Evolutionary conservation across 2,113 vertebrate genomes (phyloP), one percentile per base, ranked within the genome.

Genomic region (Pseudopodoces humilis): DNA sequence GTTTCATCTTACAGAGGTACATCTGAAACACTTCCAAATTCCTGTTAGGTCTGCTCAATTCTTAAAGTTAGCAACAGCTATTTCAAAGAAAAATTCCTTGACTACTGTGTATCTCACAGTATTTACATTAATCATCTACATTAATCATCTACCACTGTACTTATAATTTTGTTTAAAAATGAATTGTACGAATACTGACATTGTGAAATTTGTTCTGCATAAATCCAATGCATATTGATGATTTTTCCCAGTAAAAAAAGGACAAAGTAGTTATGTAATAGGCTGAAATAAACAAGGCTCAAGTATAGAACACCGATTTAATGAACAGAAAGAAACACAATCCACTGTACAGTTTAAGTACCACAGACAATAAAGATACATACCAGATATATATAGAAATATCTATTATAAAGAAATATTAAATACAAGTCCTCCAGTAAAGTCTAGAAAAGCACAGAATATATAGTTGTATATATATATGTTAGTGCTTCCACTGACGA

Each of bases 231-330:
- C 22, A 86, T 69, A 86, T 53, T 75, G 71, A 56, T 62, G 49
- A 70, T 86, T 94, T 86, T 95, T 92, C 80, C 37, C 56, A 92
- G 7, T 50, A 88, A 53, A 86, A 81, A 83, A 59, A 43, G 68
- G 39, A 82, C 15, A 67, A 41, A 85, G 9, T 78, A 96, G 91
- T 94, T 89, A 88, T 22, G 25, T 83, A 94, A 94, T 43, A 92
- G 63, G 62, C 85, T 88, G 70, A 95, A 94, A 96, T 96, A 33
- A 90, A 70, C n/a, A 13, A 49, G 13, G n/a, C 43, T 95, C 43
- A 79, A 67, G 70, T 95, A 93, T 49, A 95, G 97, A 97, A 94
- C 55, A 91, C 8, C n/a, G 71, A 78, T 83, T 75, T 41, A 50
- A n/a, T 47, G 41, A 67, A 44, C 10, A 92, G 90, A 86, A 59